Evolutionary conservation across 2,888 invertebrate genomes (phyloP), one percentile per base, ranked within the genome.

Genomic region (Leptinotarsa tumamoca): DNA sequence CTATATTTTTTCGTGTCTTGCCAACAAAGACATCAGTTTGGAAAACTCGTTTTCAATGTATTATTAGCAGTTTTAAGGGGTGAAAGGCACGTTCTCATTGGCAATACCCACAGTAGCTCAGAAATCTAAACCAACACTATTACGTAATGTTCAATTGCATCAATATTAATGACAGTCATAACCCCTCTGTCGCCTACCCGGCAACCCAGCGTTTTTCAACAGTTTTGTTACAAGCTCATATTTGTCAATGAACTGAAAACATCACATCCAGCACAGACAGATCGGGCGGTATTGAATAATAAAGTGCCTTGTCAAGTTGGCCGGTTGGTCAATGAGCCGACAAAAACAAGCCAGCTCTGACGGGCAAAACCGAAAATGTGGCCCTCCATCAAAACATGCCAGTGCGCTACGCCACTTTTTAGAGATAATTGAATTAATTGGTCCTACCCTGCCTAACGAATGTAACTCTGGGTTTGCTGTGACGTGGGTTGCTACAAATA

Each of bases 231-330:
- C 72, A 76, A 69, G 66, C 61, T 71, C 63, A 74, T 83, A 81
- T 81, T 80, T 81, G 82, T 82, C 79, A 80, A 80, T 79, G 77
- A 79, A 75, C 73, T 72, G 74, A 72, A 74, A 72, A 78, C 70
- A 74, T 54, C 71, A 58, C 52, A 77, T 79, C 79, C 78, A 76
- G 81, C 82, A 82, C 80, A 82, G 82, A 83, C 84, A 84, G 83
- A 85, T 86, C 83, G 85, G 82, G 82, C 79, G 81, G 80, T 81
- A 76, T 77, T 85, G 85, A 86, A 87, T 87, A 85, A 87, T 86
- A 85, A 85, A 86, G 85, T 84, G 84, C 71, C 73, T 18, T 78
- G 78, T 75, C 78, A 78, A 80, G 82, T 83, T 68, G 54, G 74
- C 82, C 83, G 81, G 81, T 79, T 81, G 83, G 82, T 85, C 86